Conservation (phyloP, 2,888 invertebrate species). For the Pachydiplax longipennis region DNA sequence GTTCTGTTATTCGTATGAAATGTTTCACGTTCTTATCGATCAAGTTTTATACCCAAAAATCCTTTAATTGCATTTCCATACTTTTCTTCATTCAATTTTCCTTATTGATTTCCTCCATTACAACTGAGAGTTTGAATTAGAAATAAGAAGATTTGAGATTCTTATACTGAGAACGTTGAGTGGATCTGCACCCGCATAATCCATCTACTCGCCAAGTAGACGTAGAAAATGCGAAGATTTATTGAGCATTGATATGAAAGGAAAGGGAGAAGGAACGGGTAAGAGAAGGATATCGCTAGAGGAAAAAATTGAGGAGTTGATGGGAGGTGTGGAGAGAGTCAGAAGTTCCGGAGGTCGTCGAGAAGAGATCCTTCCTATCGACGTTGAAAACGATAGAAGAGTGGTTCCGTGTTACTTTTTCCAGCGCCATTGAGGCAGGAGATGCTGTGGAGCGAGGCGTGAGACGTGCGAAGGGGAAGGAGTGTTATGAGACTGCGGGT, state of each 20-base stretch:
- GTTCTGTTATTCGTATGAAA: too few species aligned
- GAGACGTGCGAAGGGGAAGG: not conserved
- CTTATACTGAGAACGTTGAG: too few species aligned
- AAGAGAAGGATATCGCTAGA: not conserved
- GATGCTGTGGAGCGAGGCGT: not conserved
- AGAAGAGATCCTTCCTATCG: not conserved
- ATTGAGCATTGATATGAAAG: not conserved
- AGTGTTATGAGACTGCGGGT: not conserved
- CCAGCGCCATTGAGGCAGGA: not conserved
- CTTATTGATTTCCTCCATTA: too few species aligned
- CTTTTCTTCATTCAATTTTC: too few species aligned
- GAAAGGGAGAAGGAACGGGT: not conserved
- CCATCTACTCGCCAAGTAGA: not conserved
- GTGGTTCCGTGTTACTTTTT: not conserved
- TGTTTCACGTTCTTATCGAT: too few species aligned
- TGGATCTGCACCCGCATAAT: too few species aligned
- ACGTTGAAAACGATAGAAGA: not conserved
- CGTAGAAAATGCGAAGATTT: not conserved
- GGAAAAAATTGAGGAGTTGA: not conserved
- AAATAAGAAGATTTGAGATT: too few species aligned
- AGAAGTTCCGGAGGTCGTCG: not conserved
- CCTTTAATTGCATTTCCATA: too few species aligned
- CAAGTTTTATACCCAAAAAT: too few species aligned
- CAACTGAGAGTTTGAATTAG: too few species aligned
- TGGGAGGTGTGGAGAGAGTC: not conserved